Evolutionary conservation across 2,113 vertebrate species (phyloP), one percentile per base, ranked within the genome.

Genomic region (Ammodytes marinus): DNA sequence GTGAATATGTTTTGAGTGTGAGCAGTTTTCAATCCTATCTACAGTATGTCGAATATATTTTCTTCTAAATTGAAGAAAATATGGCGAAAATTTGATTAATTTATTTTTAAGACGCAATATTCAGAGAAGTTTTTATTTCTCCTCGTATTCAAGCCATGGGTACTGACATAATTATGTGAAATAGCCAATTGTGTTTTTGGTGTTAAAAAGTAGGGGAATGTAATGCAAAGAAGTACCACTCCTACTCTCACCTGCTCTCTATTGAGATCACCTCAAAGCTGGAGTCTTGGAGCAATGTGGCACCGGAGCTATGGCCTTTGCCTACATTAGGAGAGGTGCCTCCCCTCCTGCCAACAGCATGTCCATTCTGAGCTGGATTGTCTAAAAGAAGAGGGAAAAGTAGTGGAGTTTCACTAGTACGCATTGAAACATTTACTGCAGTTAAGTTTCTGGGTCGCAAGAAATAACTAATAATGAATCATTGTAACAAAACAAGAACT

Each of bases 191-290:
- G 14, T 17, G 37, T 17, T 49, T 45, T 42, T 52, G 43, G 17
- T 69, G 17, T 1, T 59, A 14, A 58, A 72, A 59, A 40, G 17
- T 5, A 19, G 8, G 9, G 7, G 19, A 3, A 19, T 53, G 13
- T 39, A 65, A 43, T 11, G 39, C 8, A 46, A 27, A 45, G 2
- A 57, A 12, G 0, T 2, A 0, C 8, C 37, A 1, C 12, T 37
- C 42, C 17, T 15, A 12, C 4, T 5, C 66, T 72, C n/a, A 94
- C 93, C 92, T 86, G 88, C 94, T 95, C 49, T 87, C 92, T 46
- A 95, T 54, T 50, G 95, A 95, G 64, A 96, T 95, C 68, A 96
- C 91, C 77, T 95, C 85, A 14, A 88, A 86, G 58, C 84, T 93
- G 64, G 94, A 93, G 78, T 88, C 19, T 82, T 88, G 61, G 5